These are phyloP conservation scores for Chiloscyllium plagiosum DNA, from an alignment of 2,113 vertebrate genomes.

Conservation along the genomic window DNA sequence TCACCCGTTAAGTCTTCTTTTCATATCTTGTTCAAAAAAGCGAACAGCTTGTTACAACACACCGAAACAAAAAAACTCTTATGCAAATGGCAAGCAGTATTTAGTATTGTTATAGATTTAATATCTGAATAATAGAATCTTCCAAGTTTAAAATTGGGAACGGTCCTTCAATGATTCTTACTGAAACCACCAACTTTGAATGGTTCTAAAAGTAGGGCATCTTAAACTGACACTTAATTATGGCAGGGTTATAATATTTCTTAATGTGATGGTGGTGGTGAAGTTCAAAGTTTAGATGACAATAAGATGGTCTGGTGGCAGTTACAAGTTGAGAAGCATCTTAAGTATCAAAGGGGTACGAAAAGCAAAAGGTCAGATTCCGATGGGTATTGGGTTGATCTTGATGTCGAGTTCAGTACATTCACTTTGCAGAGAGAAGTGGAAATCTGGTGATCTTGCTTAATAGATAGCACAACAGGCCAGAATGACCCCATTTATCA, in stretches of 20 bases:
- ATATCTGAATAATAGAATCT: neutral
- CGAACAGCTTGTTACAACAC: neutral
- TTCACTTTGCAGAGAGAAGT: neutral
- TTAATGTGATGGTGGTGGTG: neutral
- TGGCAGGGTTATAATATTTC: neutral
- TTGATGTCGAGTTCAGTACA: neutral
- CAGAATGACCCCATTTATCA: too few species aligned
- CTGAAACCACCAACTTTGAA: neutral
- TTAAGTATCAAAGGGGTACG: neutral
- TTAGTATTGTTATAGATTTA: neutral
- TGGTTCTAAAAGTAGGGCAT: neutral
- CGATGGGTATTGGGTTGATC: neutral
- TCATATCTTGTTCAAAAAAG: neutral
- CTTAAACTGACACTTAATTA: neutral
- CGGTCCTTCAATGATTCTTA: neutral
- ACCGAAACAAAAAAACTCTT: neutral
- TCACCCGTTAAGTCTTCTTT: neutral
- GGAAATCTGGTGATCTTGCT: neutral
- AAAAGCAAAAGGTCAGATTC: neutral
- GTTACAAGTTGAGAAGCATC: neutral
- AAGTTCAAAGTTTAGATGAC: neutral
- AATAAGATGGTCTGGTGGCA: conserved; percentile 21
- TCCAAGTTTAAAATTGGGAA: neutral
- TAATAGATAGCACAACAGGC: neutral
- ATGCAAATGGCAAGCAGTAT: neutral